Percentiles rank a stretch among this genome's conserved stretches.
phyloP scores from a whole-genome alignment of 2,888 invertebrate species.

The Dynastes maya region DNA sequence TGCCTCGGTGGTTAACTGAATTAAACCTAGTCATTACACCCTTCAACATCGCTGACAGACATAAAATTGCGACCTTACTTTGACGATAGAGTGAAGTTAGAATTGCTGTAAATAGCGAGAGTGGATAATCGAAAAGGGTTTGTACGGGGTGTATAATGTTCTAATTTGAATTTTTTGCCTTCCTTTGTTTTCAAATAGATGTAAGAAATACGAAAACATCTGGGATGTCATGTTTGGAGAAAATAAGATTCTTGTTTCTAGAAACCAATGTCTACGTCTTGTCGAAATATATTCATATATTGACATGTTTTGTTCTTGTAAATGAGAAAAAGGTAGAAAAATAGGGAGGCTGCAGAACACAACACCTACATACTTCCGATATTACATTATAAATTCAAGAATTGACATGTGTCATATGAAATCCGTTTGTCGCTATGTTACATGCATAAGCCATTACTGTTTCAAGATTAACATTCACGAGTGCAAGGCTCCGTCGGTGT shows the following conservation, averaged over 20 bases:
- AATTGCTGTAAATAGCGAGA: background rate
- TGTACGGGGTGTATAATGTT: background rate
- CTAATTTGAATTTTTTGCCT: too few relatives aligned
- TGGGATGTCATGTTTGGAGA: too few relatives aligned
- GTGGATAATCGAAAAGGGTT: background rate
- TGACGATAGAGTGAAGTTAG: slow-evolving; percentile 4
- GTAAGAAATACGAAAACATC: too few relatives aligned
- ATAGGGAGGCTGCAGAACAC: background rate
- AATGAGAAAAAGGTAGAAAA: background rate
- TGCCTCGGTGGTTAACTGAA: slow-evolving; percentile 55
- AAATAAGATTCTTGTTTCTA: too few relatives aligned
- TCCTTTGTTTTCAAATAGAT: too few relatives aligned
- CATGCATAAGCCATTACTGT: slow-evolving; percentile 55
- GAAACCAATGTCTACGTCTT: too few relatives aligned
- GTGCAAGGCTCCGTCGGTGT: slow-evolving; percentile 57
- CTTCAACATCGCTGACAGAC: slow-evolving; percentile 52
- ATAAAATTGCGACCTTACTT: slow-evolving; percentile 51
- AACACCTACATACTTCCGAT: slow-evolving; percentile 28
- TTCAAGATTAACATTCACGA: slow-evolving; percentile 56
- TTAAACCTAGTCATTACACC: slow-evolving; percentile 55
- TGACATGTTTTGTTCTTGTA: too few relatives aligned
- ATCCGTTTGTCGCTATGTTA: slow-evolving; percentile 50
- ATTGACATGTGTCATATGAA: slow-evolving; percentile 53
- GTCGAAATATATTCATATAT: too few relatives aligned
- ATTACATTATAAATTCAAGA: slow-evolving; percentile 55